Evolutionary conservation across 2,797 vertebrate species (phyloP), one percentile per base, ranked within the genome.

Genomic region (Crenuchus spilurus): DNA sequence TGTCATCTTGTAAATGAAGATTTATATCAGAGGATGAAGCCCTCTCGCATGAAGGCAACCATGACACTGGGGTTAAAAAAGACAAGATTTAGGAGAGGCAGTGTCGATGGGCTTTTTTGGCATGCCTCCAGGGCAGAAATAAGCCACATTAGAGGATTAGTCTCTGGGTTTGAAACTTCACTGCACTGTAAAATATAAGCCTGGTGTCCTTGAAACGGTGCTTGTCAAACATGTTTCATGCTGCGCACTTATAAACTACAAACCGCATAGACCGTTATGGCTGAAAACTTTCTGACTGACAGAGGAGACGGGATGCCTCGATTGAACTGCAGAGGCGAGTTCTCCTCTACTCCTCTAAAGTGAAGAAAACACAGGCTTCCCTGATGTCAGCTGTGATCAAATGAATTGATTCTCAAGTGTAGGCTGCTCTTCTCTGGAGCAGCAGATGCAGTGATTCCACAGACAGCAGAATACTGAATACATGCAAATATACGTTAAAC

Each of bases 201-300:
- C 78, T 84, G 84, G 69, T 80, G 84, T 90, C 87, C 87, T 88
- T 90, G 86, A 87, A 85, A 84, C 33, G 16, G 44, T 68, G 77
- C 69, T 82, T 80, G 80, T 87, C 82, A 72, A 82, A 84, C 81
- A 75, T 85, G 85, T 84, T 72, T 84, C 54, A 71, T 83, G 75
- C 68, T 80, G 67, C 83, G 66, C 22, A 54, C 30, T 42, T 55
- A 7, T 74, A 54, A 74, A 71, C 62, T 60, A 46, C 16, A 70
- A 75, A 72, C 77, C 58, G 46, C 22, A 18, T 51, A 13, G 26
- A 35, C 58, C 35, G 52, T 51, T 54, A 44, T 9, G 31, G 28
- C 70, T 37, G 46, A 60, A 72, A 75, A 72, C 20, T 8, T 69
- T 64, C 13, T 58, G 51, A 72, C 60, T 52, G 63, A 35, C 54